Conservation (phyloP, 2,113 vertebrate genomes). For the Limanda limanda region DNA sequence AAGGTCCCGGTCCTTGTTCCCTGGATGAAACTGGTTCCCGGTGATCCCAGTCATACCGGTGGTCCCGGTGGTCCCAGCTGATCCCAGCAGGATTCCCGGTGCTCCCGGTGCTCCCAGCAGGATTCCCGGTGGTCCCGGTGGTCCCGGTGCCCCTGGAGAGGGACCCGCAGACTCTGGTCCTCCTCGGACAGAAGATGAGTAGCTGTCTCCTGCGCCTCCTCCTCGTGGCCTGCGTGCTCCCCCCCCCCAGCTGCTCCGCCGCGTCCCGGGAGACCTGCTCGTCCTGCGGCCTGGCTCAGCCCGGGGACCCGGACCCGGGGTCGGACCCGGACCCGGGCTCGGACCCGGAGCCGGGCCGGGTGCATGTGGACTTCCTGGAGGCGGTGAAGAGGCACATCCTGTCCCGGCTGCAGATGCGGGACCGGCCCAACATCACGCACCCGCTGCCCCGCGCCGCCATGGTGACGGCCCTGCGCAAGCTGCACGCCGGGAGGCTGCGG, state of each 20-base stretch:
- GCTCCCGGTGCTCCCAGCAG: too few species aligned
- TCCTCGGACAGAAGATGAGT: constrained; percentile 75
- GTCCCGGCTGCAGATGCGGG: constrained; percentile 94
- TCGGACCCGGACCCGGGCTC: constrained; percentile 71
- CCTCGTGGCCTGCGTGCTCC: constrained; percentile 74
- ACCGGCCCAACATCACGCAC: constrained; percentile 97
- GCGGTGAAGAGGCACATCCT: constrained; percentile 97
- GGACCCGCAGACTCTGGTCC: constrained; percentile 23
- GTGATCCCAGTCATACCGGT: not conserved
- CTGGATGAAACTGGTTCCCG: constrained; percentile 5
- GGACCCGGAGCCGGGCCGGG: constrained; percentile 80
- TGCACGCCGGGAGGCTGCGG: constrained; percentile 94
- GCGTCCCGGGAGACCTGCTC: constrained; percentile 87
- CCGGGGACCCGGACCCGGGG: constrained; percentile 82
- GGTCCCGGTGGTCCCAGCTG: too few species aligned
- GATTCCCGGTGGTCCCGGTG: too few species aligned
- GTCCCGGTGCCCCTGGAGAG: too few species aligned
- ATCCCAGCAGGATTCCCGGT: too few species aligned
- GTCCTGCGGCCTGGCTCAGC: constrained; percentile 88
- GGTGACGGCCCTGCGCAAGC: constrained; percentile 96
- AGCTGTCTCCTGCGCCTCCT: constrained; percentile 69
- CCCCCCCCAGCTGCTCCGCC: constrained; percentile 77
- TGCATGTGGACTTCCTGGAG: constrained; percentile 92
- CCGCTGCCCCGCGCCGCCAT: constrained; percentile 95
- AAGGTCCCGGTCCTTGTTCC: not conserved